Evolutionary conservation across 2,888 invertebrate species (phyloP), one percentile per base, ranked within the genome.

Genomic region (Aphodius sticticus): DNA sequence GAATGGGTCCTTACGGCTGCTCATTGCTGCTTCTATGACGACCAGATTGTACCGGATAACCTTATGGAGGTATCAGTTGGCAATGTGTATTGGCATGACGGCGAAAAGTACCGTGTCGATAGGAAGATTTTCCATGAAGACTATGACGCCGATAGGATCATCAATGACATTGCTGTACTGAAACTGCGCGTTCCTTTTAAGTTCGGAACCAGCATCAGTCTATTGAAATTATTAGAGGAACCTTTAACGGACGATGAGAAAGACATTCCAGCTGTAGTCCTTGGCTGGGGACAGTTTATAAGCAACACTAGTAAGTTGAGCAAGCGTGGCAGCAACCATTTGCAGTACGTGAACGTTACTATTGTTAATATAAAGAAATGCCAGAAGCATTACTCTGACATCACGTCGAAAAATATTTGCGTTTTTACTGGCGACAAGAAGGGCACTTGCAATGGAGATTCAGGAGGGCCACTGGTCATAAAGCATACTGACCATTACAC

Each of bases 51-150:
- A 26, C 26, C 26, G 12, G 71, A 71, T 71, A 71, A 71, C 35
- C 15, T 16, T 2, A 71, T 71, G 12, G 26, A 71, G 35, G n/a
- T 71, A 26, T 71, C 71, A 16, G 71, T 71, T 4, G 71, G 71
- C 16, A 71, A 71, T 16, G 71, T 71, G 16, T 71, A 71, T 16
- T 71, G 71, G 71, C 71, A 35, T 5, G 71, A 71, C 71, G 71
- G 71, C 0, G 35, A 16, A 0, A 26, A 26, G 7, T 12, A 71
- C 16, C 69, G 74, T 5, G 76, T 81, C 16, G 69, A 16, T 6
- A 26, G 77, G 16, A 79, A 79, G 53, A 79, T 81, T 16, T 72
- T 37, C 15, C 81, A 81, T 53, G 77, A 76, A 53, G 16, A 69
- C 15, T 81, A 81, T 15, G 69, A 78, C 16, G 69, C 77, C 0